Base-by-base conservation (phyloP, 53 echinoderm and acorn worm species). In the Pentamera pediparva region DNA sequence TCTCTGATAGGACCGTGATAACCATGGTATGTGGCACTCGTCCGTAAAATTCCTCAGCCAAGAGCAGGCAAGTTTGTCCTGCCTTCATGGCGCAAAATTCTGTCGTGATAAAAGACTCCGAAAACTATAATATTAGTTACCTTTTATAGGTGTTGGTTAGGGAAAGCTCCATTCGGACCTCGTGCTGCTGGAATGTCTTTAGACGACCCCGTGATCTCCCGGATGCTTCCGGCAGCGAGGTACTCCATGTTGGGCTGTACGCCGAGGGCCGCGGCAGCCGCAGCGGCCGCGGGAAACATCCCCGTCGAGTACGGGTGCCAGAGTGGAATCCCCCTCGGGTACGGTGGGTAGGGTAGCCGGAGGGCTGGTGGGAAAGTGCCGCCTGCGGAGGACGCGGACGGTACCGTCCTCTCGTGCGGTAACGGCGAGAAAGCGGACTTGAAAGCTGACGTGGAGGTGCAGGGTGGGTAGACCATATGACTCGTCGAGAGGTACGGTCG, bases 371-470 rank as follows among this genome's bases (percentile, higher is more conserved):
- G 70, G 35, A 72, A 72, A 5, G 73, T 52, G 21, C 75, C 78
- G 25, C 70, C 75, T 1, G 88, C 77, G 25, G 85, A 76, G 18
- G 87, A 81, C 6, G 83, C 88, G 13, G 88, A 69, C 18, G 91
- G 79, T 3, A 74, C 79, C 11, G 87, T 39, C 26, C 82, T 78
- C 26, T 87, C 81, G n/a, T 85, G 61, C 24, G 84, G 79, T 25
- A 96, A 65, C 18, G 96, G 96, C 2, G 96, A 96, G 79, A 96
- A 96, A n/a, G 96, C 96, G 0, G 96, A 96, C 45, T 91, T 96
- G 62, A 96, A 84, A 48, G 91, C 96, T 28, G 88, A 56, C 0
- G 86, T 57, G 52, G 75, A 84, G 12, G 86, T 75, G 45, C 81
- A 82, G 1, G 62, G 63, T 13, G 91, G 85, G 25, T 36, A 72